These are phyloP conservation scores for Bemisia tabaci DNA, from an alignment of 1,140 invertebrate genomes.

Conservation along the genomic window DNA sequence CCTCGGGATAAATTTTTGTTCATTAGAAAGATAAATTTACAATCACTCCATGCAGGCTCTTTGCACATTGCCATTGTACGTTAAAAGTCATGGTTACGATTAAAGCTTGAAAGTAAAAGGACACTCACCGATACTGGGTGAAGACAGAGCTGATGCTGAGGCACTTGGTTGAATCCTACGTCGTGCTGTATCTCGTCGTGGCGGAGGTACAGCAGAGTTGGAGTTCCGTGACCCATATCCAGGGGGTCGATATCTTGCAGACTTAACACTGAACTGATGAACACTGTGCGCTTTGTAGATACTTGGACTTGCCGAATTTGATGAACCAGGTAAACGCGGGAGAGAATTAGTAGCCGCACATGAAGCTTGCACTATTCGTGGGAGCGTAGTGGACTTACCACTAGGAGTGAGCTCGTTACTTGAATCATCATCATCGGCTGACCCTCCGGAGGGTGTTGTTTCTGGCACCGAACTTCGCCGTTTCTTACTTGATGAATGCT, in stretches of 20 bases:
- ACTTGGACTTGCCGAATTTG: constrained; percentile 30
- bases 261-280: constrained; percentile 55
- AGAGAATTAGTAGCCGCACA: constrained; percentile 51
- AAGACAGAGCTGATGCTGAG: constrained; percentile 29
- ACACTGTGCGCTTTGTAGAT: constrained; percentile 56
- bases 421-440: constrained; percentile 48
- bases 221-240: constrained; percentile 41
- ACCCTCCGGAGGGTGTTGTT: constrained; percentile 44
- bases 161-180: constrained; percentile 20
- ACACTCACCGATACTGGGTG: constrained; percentile 34
- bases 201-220: constrained; percentile 42
- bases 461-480: constrained; percentile 53
- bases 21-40: too few relatives aligned
- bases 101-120: too few relatives aligned
- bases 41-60: too few relatives aligned
- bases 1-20: too few relatives aligned
- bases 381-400: constrained; percentile 41
- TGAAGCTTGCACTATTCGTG: constrained; percentile 43
- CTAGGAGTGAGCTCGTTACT: constrained; percentile 36
- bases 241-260: constrained; percentile 69
- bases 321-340: constrained; percentile 47
- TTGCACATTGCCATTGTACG: too few relatives aligned
- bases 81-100: too few relatives aligned
- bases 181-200: constrained; percentile 22
- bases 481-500: constrained; percentile 34